phyloP scores from a whole-genome alignment of 2,113 vertebrate genomes.

The Cavia porcellus region DNA sequence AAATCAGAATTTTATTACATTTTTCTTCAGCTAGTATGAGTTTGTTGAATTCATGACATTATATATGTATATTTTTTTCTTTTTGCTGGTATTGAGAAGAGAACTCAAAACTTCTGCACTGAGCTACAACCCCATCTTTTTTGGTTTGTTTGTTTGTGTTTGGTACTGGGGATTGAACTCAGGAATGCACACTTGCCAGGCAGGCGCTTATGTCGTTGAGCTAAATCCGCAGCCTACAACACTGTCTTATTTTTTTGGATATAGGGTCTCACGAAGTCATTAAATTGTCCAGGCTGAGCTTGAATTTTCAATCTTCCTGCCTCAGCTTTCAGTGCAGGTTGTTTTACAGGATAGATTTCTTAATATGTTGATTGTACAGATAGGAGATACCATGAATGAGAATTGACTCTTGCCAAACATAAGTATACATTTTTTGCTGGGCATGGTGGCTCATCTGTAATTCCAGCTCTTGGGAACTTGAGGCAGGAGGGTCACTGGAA shows the following conservation, averaged over 20 bases:
- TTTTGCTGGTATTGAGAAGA: neutral
- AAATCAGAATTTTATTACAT: conserved; percentile 68
- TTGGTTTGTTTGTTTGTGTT: too few species aligned
- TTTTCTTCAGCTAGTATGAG: conserved; percentile 76
- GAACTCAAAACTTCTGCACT: neutral
- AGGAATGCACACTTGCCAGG: too few species aligned
- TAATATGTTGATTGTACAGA: conserved; percentile 67
- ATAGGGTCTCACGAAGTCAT: neutral
- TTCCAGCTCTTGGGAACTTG: neutral
- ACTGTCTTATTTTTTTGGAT: neutral
- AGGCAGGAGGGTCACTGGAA: neutral
- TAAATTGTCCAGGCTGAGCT: neutral
- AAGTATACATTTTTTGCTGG: conserved; percentile 19
- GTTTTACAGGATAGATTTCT: conserved; percentile 75
- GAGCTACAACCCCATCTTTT: neutral
- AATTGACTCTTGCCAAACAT: conserved; percentile 34
- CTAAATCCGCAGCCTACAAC: too few species aligned
- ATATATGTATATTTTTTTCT: conserved; percentile 70
- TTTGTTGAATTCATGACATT: conserved; percentile 74
- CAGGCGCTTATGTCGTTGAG: too few species aligned
- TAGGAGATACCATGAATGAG: conserved; percentile 74
- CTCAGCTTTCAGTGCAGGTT: conserved; percentile 59
- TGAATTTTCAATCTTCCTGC: neutral
- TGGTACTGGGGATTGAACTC: too few species aligned
- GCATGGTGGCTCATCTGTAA: neutral